phyloP scores from a whole-genome alignment of 2,113 vertebrate genomes.

The Echinops telfairi region DNA sequence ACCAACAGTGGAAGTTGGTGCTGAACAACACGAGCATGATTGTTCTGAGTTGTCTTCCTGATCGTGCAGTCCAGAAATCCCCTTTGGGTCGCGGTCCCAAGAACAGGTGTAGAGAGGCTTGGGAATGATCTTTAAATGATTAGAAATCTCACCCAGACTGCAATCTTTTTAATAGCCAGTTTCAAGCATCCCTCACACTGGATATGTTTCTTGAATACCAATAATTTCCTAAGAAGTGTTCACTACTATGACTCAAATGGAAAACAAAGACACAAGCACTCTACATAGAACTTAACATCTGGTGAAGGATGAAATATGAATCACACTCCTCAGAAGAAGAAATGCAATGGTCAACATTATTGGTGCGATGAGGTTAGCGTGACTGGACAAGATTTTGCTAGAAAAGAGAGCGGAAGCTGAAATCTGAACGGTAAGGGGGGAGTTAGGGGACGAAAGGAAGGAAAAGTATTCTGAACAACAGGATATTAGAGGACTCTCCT shows the following conservation, averaged over 20 bases:
- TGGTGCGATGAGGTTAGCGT: not conserved
- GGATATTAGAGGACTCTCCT: not conserved
- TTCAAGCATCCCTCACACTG: too few species aligned
- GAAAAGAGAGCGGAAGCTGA: not conserved
- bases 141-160: too few species aligned
- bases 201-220: too few species aligned
- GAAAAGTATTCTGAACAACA: not conserved
- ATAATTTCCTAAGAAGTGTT: not conserved
- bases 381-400: not conserved
- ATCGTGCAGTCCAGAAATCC: too few species aligned
- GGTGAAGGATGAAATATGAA: conserved; percentile 6
- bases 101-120: too few species aligned
- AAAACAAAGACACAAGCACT: not conserved
- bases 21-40: too few species aligned
- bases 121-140: too few species aligned
- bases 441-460: not conserved
- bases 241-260: not conserved
- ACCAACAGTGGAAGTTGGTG: too few species aligned
- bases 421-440: not conserved
- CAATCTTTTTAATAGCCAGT: too few species aligned
- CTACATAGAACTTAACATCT: not conserved
- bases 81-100: too few species aligned
- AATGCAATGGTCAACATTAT: not conserved
- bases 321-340: not conserved
- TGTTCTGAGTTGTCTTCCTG: too few species aligned